Evolutionary conservation across 64 coral and sea anemone genomes (phyloP), one percentile per base, ranked within the genome.

Genomic region (Montipora foliosa): DNA sequence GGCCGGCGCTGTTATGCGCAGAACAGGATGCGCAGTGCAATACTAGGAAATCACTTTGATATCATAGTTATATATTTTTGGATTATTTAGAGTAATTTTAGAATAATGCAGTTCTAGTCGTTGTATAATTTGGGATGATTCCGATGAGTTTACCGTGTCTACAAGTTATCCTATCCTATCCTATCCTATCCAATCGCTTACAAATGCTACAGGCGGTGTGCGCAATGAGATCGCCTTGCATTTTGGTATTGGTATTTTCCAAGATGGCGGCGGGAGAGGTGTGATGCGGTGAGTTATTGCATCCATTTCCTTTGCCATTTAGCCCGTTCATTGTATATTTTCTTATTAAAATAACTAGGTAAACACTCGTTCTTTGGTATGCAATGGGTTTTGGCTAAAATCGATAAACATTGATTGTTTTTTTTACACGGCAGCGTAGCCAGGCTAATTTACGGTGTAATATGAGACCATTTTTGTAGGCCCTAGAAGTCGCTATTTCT

Each of bases 151-250:
- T 25, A 25, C 24, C 24, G 24, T 25, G 24, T 25, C 24, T 25
- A 25, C 0, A 25, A 25, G 24, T 25, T 25, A 25, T 25, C 24
- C 24, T 25, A 25, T 25, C 24, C 24, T 25, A 25, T 25, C 24
- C 24, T 25, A 25, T 25, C 24, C 0, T 25, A 25, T 25, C 24
- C 24, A 25, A 25, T 25, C 0, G 24, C 24, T 25, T 0, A 25
- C 24, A 25, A 25, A 25, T 25, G 24, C 24, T 25, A 25, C 67
- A 88, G 86, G 86, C 44, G 86, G 66, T 88, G 86, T 75, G 62
- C 86, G 86, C 69, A 88, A 50, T 88, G 29, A 3, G 86, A 69
- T 88, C 48, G 69, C 71, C 49, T 75, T 75, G 86, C 49, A 76
- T 75, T 53, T 14, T 52, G 70, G 86, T 67, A 25, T 47, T 25